Evolutionary conservation across 1,140 invertebrate species (phyloP).

Genomic region (Apis florea): DNA sequence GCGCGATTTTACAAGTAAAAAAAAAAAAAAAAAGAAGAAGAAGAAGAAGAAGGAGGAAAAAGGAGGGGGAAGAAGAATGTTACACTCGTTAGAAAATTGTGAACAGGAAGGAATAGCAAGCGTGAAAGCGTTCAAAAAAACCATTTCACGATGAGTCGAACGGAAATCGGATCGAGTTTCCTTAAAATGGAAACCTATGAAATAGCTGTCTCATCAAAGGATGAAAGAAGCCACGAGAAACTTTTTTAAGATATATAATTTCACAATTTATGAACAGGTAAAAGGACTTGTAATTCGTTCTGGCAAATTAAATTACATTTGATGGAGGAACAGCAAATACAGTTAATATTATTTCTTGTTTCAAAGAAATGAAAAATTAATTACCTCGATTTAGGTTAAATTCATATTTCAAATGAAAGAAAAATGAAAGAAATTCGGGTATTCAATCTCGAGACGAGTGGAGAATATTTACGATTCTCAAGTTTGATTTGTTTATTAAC

Average conservation of each 20-base stretch:
- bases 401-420: no score
- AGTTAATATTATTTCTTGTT: no score
- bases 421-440: background rate
- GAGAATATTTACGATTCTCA: background rate
- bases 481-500: background rate
- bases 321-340: no score
- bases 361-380: no score
- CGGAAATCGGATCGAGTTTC: constrained; percentile 50
- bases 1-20: no score
- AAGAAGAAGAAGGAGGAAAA: constrained; percentile 15
- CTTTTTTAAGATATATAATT: background rate
- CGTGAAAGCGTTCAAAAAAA: constrained; percentile 61
- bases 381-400: no score
- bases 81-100: constrained; percentile 39
- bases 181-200: constrained; percentile 18
- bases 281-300: background rate
- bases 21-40: no score
- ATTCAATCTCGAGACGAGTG: no score
- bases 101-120: constrained; percentile 22
- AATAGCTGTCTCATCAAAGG: background rate
- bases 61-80: constrained; percentile 17
- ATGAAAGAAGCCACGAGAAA: background rate
- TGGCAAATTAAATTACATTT: no score
- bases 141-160: constrained; percentile 29
- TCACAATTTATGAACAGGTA: background rate